phyloP scores from a whole-genome alignment of 2,888 invertebrate species.

The Mythimna impura region DNA sequence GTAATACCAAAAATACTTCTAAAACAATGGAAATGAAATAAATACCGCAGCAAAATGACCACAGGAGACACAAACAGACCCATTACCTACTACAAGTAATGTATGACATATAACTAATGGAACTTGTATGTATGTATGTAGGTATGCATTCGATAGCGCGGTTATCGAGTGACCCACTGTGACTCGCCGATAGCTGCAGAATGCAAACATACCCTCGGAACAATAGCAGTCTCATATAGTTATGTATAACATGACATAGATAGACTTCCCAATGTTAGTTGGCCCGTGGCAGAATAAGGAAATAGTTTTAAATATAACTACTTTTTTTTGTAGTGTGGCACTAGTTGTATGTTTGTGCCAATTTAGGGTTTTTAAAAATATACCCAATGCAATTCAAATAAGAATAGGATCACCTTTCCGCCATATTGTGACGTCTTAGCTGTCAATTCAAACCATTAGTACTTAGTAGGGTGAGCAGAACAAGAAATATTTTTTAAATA shows the following conservation, averaged over 20 bases:
- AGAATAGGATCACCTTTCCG: too few relatives aligned
- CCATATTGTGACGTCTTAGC: too few relatives aligned
- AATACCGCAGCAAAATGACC: constrained; percentile 43
- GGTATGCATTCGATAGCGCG: constrained; percentile 61
- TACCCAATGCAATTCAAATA: too few relatives aligned
- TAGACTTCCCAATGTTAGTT: constrained; percentile 27
- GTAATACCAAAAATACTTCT: constrained; percentile 14
- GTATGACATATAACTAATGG: constrained; percentile 53
- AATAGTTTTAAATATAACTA: constrained; percentile 6
- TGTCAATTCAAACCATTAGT: too few relatives aligned
- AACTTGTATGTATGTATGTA: constrained; percentile 54
- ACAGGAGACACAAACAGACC: constrained; percentile 33
- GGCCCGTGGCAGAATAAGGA: constrained; percentile 16
- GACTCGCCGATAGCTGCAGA: constrained; percentile 62
- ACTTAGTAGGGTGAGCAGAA: too few relatives aligned
- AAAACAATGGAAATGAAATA: constrained; percentile 43
- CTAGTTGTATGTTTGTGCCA: too few relatives aligned
- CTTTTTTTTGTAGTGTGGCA: too few relatives aligned
- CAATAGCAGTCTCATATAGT: constrained; percentile 47
- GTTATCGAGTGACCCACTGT: constrained; percentile 73
- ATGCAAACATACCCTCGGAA: constrained; percentile 53
- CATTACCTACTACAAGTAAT: constrained; percentile 40
- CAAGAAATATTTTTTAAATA: too few relatives aligned
- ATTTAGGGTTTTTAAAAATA: too few relatives aligned
- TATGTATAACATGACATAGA: constrained; percentile 29